Evolutionary conservation across 35 echinoderm and acorn worm genomes (phyloP), one percentile per base, ranked within the genome.

Genomic region (Anneissia japonica): DNA sequence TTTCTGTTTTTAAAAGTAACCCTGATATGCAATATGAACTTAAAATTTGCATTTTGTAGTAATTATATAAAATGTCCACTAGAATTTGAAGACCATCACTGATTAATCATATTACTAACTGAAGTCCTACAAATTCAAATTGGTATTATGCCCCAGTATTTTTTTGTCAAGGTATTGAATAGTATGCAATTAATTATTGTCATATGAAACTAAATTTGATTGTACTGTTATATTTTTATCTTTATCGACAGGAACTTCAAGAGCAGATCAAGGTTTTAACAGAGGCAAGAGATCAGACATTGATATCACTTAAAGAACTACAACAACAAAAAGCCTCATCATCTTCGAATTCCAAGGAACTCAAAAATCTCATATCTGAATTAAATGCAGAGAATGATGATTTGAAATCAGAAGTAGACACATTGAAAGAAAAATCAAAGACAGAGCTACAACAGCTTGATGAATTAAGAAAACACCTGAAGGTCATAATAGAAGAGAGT

Each of bases 261-360:
- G 94, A 97, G 35, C 90, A 97, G 80, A 56, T 97, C 0, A 73
- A 87, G 9, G 38, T 97, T 31, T 45, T 97, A 45, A 92, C 90
- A 30, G 90, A 79, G 40, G 94, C 94, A n/a, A 90, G 94, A 87
- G 94, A 97, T 75, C 82, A 92, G 40, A 90, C 88, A 10, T 33
- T 97, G 32, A 82, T 92, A 35, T 89, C 94, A 0, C 38, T 97
- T 39, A 92, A 92, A 80, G 51, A 73, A 30, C 84, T 87, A 43
- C 92, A 93, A 75, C 90, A 97, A 34, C 82, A 88, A 10, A 83
- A 55, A 32, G 39, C 32, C 5, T 82, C 84, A 38, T 75, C 29
- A 86, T 37, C 0, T 64, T 16, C 51, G 1, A 64, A 23, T 26
- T 6, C 36, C 4, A 26, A 29, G 0, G 79, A 81, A 39, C 36